phyloP scores from a whole-genome alignment of 1,140 invertebrate species.

The Lepidurus arcticus region DNA sequence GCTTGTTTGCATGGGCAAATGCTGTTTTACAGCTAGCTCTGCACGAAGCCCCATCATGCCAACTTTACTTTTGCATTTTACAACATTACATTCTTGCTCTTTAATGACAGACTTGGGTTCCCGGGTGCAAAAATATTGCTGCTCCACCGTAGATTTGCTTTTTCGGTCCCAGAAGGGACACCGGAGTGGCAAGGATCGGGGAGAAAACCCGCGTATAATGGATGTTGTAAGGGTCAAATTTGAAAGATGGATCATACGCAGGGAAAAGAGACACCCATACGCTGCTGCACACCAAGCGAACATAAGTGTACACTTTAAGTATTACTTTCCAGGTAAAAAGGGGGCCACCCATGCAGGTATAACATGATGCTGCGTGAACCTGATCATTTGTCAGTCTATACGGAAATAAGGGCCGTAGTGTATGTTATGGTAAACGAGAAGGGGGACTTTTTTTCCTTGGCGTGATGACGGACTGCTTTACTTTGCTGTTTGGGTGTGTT shows the following conservation, averaged over 20 bases:
- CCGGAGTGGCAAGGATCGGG: background rate
- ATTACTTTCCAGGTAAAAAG: background rate
- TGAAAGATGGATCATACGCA: background rate
- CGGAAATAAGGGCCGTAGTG: background rate
- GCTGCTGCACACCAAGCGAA: background rate
- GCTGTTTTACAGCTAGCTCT: too few relatives aligned
- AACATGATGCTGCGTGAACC: background rate
- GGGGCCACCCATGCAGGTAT: constrained; percentile 9
- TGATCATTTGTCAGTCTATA: constrained; percentile 19
- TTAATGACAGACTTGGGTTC: too few relatives aligned
- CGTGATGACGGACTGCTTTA: background rate
- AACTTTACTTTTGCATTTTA: too few relatives aligned
- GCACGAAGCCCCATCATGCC: too few relatives aligned
- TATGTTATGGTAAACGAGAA: background rate
- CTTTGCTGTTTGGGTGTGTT: too few relatives aligned
- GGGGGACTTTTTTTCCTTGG: background rate
- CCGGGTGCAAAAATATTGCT: too few relatives aligned
- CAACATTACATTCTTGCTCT: too few relatives aligned
- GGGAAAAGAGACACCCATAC: background rate
- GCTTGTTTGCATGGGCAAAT: background rate
- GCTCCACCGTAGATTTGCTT: too few relatives aligned
- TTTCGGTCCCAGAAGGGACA: too few relatives aligned
- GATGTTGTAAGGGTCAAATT: background rate
- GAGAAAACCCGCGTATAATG: background rate
- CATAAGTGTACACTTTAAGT: background rate